These are phyloP conservation scores for Castor canadensis DNA, from an alignment of 2,113 vertebrate genomes.

Conservation along the genomic window DNA sequence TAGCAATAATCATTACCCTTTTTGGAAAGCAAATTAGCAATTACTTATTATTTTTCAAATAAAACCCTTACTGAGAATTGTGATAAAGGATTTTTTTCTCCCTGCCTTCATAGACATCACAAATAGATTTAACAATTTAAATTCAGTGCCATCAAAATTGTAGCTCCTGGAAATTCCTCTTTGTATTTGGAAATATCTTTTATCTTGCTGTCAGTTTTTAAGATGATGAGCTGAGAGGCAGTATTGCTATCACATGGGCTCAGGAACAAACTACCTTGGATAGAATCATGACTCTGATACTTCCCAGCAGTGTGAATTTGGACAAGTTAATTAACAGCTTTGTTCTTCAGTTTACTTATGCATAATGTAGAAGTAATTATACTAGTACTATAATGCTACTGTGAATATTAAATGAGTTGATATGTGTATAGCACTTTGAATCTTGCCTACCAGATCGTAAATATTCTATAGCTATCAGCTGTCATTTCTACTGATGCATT, in stretches of 20 bases:
- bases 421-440: background rate
- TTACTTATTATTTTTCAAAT: background rate
- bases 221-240: background rate
- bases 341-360: background rate
- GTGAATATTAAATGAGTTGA: background rate
- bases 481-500: background rate
- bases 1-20: background rate
- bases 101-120: background rate
- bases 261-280: background rate
- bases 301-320: background rate
- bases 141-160: background rate
- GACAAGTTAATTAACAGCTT: background rate
- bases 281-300: background rate
- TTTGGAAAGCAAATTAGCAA: background rate
- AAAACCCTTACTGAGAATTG: background rate
- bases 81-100: background rate
- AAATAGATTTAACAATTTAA: background rate
- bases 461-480: background rate
- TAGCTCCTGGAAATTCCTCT: background rate
- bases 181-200: slow-evolving; percentile 8
- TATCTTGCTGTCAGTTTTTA: background rate
- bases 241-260: background rate
- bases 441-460: background rate
- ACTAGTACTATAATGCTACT: background rate
- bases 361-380: background rate